phyloP scores from a whole-genome alignment of 2,888 invertebrate genomes.

The Julus scandinavius region DNA sequence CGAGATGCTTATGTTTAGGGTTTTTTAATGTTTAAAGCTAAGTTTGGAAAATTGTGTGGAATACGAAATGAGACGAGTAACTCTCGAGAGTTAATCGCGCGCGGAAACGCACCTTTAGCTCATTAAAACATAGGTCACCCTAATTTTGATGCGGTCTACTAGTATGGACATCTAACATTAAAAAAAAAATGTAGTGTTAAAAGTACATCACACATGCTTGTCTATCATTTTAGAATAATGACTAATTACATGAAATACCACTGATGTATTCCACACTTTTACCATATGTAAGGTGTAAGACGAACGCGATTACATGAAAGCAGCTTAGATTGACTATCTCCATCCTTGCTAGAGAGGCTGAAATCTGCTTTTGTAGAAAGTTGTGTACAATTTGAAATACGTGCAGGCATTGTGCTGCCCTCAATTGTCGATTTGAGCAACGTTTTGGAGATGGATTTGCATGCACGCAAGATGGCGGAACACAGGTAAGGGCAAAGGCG shows the following conservation, averaged over 20 bases:
- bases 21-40: too few relatives aligned
- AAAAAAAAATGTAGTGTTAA: neutral
- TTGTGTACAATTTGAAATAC: neutral
- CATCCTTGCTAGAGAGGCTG: neutral
- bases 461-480: constrained; percentile 10
- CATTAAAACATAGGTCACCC: neutral
- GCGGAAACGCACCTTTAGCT: too few relatives aligned
- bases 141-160: neutral
- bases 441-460: neutral
- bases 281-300: too few relatives aligned
- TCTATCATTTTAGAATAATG: neutral
- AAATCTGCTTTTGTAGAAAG: neutral
- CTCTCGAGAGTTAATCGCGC: too few relatives aligned
- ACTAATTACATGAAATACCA: too few relatives aligned
- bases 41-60: too few relatives aligned
- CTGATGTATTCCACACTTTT: too few relatives aligned
- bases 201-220: neutral
- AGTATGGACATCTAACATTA: neutral
- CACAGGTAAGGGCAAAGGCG: neutral
- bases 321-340: neutral
- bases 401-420: constrained; percentile 31
- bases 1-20: too few relatives aligned
- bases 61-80: too few relatives aligned
- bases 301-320: too few relatives aligned
- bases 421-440: constrained; percentile 30